Base-by-base conservation (phyloP, 2,113 vertebrate species). In the Natator depressus region DNA sequence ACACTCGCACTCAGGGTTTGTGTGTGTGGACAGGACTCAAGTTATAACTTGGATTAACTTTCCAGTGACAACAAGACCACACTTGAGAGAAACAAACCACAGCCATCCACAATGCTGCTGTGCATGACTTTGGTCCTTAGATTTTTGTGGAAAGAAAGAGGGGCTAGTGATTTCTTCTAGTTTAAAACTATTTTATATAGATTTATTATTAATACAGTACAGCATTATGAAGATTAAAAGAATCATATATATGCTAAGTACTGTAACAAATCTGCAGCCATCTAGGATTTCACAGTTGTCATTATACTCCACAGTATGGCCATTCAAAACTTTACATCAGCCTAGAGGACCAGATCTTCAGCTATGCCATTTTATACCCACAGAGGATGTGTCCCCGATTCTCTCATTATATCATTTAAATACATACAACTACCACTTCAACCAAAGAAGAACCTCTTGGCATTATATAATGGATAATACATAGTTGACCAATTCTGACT, bases 161-260 rank as follows among this genome's bases (percentile, higher is more conserved):
- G 3, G 6, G 35, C 59, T 53, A 29, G 16, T 82, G 62, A 93
- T 85, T 89, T 47, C 1, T 93, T 89, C 72, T 31, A 1, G 35
- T 84, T 90, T 90, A 92, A 90, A 94, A 89, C 5, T n/a, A 3
- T 95, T 83, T 76, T 91, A 55, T 85, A 95, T 42, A 84, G 10
- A 80, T 65, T 87, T 46, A 80, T 82, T 88, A 94, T 75, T 91
- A 90, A 84, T 79, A 57, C 89, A 88, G n/a, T 84, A 55, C 4
- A 82, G 75, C 35, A 79, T 55, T 93, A 88, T 17, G 47, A 93
- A 91, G 49, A 65, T 81, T 4, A 93, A 92, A 93, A 86, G 2
- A 92, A 81, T n/a, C 53, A 1, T 51, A 88, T 75, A 54, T 90
- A 20, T 92, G 38, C 19, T 83, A 87, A 87, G 29, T 50, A 91